Percentiles rank a stretch among this genome's conserved stretches.
These are phyloP conservation scores for Brachyistius frenatus DNA, from an alignment of 2,113 vertebrate genomes.

Conservation along the genomic window DNA sequence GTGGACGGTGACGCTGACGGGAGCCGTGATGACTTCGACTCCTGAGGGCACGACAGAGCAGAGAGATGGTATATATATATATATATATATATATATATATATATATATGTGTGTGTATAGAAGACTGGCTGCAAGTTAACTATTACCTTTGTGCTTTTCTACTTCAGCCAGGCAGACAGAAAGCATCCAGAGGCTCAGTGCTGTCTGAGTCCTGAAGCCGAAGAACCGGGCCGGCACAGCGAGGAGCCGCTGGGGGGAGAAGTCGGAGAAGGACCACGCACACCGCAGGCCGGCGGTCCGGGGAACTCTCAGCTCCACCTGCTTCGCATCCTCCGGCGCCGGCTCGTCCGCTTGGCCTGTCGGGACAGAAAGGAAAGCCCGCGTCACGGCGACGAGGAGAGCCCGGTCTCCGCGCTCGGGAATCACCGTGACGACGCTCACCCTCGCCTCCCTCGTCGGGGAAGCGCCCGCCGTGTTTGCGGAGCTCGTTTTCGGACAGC, in stretches of 20 bases:
- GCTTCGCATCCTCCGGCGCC: conserved; percentile 42
- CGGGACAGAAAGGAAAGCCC: background rate
- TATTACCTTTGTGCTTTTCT: conserved; percentile 79
- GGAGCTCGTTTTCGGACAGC: conserved; percentile 61
- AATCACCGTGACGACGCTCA: background rate
- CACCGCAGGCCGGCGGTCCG: conserved; percentile 33
- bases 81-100: too few species aligned
- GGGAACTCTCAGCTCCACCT: conserved; percentile 60
- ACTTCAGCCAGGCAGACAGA: conserved; percentile 80
- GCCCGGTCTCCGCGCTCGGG: background rate
- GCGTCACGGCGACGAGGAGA: background rate
- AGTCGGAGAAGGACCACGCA: conserved; percentile 53
- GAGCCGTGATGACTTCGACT: conserved; percentile 71
- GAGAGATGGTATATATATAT: background rate
- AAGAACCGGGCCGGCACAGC: conserved; percentile 42
- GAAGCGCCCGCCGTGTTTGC: background rate
- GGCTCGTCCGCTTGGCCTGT: conserved; percentile 35
- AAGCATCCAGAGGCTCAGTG: conserved; percentile 75
- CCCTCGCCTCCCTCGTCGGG: background rate
- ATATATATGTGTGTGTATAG: too few species aligned
- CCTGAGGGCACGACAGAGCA: conserved; percentile 60
- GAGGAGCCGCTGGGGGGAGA: conserved; percentile 47
- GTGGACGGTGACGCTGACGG: conserved; percentile 55
- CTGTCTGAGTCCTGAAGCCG: conserved; percentile 32
- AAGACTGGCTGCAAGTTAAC: background rate